Conservation (phyloP, 2,888 invertebrate genomes). For the Zeuzera pyrina region DNA sequence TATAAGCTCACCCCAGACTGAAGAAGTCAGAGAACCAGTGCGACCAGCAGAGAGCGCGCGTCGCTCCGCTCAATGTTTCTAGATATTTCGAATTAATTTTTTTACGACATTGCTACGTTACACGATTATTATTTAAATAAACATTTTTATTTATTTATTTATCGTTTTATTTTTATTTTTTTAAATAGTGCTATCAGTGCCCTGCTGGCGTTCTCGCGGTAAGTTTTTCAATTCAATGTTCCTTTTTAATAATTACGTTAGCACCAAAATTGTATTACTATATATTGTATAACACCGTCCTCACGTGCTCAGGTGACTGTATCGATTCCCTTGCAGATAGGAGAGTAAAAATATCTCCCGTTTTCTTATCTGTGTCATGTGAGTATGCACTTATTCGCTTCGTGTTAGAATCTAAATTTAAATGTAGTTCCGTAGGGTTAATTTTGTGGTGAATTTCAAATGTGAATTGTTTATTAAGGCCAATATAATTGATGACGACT, state of each 20-base stretch:
- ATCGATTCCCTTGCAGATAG: constrained; percentile 40
- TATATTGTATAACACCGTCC: too few relatives aligned
- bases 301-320: too few relatives aligned
- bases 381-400: constrained; percentile 18
- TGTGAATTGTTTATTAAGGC: too few relatives aligned
- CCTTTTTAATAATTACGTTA: neutral
- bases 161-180: constrained; percentile 20
- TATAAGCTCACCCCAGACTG: constrained; percentile 42
- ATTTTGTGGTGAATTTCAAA: too few relatives aligned
- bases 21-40: constrained; percentile 58
- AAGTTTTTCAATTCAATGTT: constrained; percentile 24
- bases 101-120: constrained; percentile 17
- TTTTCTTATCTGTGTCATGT: constrained; percentile 15
- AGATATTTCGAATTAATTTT: constrained; percentile 9
- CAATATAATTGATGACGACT: too few relatives aligned
- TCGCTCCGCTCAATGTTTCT: constrained; percentile 22
- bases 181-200: constrained; percentile 32
- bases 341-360: constrained; percentile 35
- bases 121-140: constrained; percentile 20
- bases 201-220: constrained; percentile 23
- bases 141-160: constrained; percentile 24
- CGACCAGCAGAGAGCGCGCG: constrained; percentile 31
- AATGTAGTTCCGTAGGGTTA: too few relatives aligned
- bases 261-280: constrained; percentile 13
- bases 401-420: constrained; percentile 20